Conservation (phyloP, 1,140 invertebrate genomes). For the Bathynomus jamesi region DNA sequence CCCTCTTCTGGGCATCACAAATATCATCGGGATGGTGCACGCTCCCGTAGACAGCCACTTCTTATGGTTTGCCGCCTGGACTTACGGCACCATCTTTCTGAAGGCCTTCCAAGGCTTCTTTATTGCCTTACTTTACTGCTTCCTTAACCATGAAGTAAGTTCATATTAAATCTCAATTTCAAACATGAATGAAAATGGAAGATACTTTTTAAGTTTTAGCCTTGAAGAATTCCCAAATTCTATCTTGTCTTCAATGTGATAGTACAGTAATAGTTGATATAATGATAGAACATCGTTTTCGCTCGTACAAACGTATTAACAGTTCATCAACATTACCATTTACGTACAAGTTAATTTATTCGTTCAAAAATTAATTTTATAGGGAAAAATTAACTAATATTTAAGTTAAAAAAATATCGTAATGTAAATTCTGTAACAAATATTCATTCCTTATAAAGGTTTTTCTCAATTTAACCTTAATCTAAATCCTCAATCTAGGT, state of each 20-base stretch:
- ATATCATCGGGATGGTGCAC: conserved; percentile 62
- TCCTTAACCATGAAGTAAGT: conserved; percentile 75
- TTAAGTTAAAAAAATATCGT: too few relatives aligned
- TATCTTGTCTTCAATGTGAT: not conserved
- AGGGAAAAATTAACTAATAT: too few relatives aligned
- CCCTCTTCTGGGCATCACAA: conserved; percentile 72
- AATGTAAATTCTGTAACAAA: too few relatives aligned
- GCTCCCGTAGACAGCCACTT: conserved; percentile 56
- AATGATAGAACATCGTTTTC: not conserved
- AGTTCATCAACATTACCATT: too few relatives aligned
- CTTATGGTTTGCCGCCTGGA: conserved; percentile 68
- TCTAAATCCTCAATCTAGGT: too few relatives aligned
- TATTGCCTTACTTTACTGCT: conserved; percentile 75
- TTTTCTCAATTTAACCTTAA: too few relatives aligned
- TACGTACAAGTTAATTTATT: too few relatives aligned
- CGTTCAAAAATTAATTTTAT: too few relatives aligned
- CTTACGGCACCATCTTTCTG: conserved; percentile 68
- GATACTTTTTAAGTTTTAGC: not conserved
- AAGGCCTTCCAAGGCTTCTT: conserved; percentile 80
- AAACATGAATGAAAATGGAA: not conserved
- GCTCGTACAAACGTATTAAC: not conserved
- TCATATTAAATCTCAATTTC: not conserved
- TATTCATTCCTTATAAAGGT: too few relatives aligned
- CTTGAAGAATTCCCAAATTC: not conserved
- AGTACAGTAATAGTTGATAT: not conserved